Conservation (phyloP, 1,140 invertebrate genomes). For the Dermatophagoides farinae region DNA sequence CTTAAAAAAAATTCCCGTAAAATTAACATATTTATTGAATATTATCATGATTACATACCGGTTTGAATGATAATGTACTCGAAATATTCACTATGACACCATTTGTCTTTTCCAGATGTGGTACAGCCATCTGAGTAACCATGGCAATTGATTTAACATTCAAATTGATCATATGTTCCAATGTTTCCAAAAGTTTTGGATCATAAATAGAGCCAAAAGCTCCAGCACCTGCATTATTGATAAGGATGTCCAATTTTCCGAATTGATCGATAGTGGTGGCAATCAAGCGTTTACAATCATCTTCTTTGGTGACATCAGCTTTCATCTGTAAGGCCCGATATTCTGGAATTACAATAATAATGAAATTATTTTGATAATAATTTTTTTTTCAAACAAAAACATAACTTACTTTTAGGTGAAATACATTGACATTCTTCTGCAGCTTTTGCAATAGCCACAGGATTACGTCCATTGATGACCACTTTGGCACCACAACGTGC, state of each 20-base stretch:
- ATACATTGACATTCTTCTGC: neutral
- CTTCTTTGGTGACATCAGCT: constrained; percentile 77
- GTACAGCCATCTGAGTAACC: constrained; percentile 55
- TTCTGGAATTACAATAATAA: neutral
- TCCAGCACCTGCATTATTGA: constrained; percentile 8
- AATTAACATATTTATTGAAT: constrained; percentile 22
- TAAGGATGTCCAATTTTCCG: constrained; percentile 38
- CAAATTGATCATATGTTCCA: constrained; percentile 1
- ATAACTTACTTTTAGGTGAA: constrained; percentile 7
- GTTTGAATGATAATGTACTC: constrained; percentile 55
- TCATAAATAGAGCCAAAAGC: neutral
- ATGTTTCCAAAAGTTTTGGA: constrained; percentile 5
- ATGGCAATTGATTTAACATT: constrained; percentile 7
- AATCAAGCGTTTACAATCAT: constrained; percentile 55
- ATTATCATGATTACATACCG: constrained; percentile 29
- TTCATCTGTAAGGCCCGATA: constrained; percentile 27
- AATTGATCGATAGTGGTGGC: constrained; percentile 68
- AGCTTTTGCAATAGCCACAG: neutral
- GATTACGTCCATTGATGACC: constrained; percentile 11
- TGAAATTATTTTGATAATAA: too few relatives aligned
- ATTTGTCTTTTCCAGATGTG: constrained; percentile 53
- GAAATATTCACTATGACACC: constrained; percentile 74
- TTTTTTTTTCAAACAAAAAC: neutral
- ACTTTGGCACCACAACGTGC: constrained; percentile 4
- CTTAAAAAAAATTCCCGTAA: too few relatives aligned